Percentiles rank a stretch among this genome's conserved stretches.
Conservation (phyloP, 1,140 invertebrate genomes). For the Trachelipus rathkii region DNA sequence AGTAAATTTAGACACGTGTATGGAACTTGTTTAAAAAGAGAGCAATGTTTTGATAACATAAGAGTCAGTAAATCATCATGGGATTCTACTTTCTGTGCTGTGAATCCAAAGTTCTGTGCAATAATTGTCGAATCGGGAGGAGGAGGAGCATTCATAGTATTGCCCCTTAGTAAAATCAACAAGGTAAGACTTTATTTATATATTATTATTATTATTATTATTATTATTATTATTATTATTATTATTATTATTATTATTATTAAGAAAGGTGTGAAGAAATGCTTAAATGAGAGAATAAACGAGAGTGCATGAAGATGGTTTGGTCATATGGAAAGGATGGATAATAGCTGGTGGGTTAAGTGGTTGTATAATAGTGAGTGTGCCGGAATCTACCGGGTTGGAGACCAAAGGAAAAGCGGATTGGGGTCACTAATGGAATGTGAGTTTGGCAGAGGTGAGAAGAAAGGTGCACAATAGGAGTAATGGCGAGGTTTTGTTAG, state of each 20-base stretch:
- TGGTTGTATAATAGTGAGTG: too few relatives aligned
- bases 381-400: too few relatives aligned
- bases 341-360: too few relatives aligned
- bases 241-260: background rate
- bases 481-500: too few relatives aligned
- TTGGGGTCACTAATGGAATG: too few relatives aligned
- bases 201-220: background rate
- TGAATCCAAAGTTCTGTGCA: constrained; percentile 98
- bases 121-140: constrained; percentile 98
- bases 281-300: too few relatives aligned
- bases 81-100: constrained; percentile 97
- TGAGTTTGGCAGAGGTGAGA: too few relatives aligned
- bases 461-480: too few relatives aligned
- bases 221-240: background rate
- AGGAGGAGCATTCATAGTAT: constrained; percentile 95
- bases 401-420: too few relatives aligned
- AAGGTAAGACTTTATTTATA: constrained; percentile 30
- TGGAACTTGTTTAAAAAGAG: constrained; percentile 90
- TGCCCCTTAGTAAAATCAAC: constrained; percentile 78
- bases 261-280: too few relatives aligned
- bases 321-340: too few relatives aligned
- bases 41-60: constrained; percentile 99
- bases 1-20: constrained; percentile 99
- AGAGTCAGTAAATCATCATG: constrained; percentile 95
- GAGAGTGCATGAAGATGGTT: too few relatives aligned